Conservation (phyloP, 2,888 invertebrate genomes). For the Chymomyza caudatula region DNA sequence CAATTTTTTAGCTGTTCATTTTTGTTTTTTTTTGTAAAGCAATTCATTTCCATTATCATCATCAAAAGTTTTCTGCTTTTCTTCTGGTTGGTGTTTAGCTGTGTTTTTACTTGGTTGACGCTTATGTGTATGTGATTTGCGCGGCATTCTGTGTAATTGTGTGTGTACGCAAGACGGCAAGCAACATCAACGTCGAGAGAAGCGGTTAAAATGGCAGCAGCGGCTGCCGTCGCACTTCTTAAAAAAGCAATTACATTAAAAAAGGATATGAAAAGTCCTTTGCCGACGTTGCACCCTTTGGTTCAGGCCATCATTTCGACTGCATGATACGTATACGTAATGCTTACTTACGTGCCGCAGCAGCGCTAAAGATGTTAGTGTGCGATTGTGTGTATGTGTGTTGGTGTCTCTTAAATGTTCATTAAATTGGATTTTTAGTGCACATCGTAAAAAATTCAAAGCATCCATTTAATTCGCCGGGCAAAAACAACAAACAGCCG, state of each 20-base stretch:
- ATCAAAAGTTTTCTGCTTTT: conserved; percentile 64
- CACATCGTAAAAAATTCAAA: conserved; percentile 73
- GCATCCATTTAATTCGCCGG: conserved; percentile 65
- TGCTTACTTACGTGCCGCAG: conserved; percentile 52
- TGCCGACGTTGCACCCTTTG: conserved; percentile 46
- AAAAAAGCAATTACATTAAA: conserved; percentile 76
- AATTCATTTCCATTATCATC: conserved; percentile 73
- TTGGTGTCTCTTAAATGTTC: conserved; percentile 75
- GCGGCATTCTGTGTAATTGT: conserved; percentile 30
- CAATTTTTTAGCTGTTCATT: not conserved
- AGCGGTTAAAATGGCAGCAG: conserved; percentile 11
- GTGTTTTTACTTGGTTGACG: conserved; percentile 7
- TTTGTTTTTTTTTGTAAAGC: conserved; percentile 33
- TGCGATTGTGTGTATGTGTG: conserved; percentile 14
- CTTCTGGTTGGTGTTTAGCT: conserved; percentile 16
- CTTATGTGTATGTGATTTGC: conserved; percentile 43
- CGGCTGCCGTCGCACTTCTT: conserved; percentile 53
- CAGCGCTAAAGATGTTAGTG: conserved; percentile 18
- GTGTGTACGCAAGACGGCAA: conserved; percentile 32
- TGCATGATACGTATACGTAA: conserved; percentile 54
- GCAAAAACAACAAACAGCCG: conserved; percentile 37
- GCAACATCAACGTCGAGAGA: conserved; percentile 36
- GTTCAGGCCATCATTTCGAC: conserved; percentile 15
- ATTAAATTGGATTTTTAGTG: conserved; percentile 77
- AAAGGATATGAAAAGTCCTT: conserved; percentile 61